A percentile compares a stretch with the other conserved stretches of the same genome.
phyloP scores from a whole-genome alignment of 2,888 invertebrate species.

The Meta bourneti region DNA sequence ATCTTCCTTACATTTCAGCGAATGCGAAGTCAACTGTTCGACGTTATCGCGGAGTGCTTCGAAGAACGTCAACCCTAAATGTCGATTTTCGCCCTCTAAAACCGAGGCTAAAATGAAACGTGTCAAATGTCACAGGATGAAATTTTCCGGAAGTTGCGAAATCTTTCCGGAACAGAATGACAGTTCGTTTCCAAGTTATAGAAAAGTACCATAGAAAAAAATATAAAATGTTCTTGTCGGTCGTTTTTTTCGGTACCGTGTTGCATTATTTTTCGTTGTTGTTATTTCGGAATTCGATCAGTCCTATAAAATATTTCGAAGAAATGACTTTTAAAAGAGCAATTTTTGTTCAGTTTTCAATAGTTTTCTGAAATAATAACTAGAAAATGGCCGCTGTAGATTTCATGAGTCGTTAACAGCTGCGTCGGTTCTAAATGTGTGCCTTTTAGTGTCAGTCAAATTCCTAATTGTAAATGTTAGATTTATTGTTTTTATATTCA shows the following conservation, averaged over 20 bases:
- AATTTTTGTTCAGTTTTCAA: background rate
- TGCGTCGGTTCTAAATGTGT: too few relatives aligned
- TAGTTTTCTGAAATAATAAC: background rate
- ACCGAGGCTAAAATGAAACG: conserved; percentile 27
- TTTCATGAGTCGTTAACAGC: too few relatives aligned
- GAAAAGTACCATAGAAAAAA: background rate
- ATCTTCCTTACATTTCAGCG: background rate
- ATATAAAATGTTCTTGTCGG: background rate
- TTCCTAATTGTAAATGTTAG: too few relatives aligned
- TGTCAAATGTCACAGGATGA: conserved; percentile 38
- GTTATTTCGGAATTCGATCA: background rate
- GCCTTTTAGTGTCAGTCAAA: too few relatives aligned
- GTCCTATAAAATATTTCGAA: conserved; percentile 19
- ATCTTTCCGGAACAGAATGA: conserved; percentile 11
- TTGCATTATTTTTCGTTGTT: background rate
- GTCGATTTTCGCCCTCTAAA: conserved; percentile 16
- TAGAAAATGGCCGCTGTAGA: background rate
- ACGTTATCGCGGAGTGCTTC: background rate
- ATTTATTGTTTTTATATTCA: too few relatives aligned
- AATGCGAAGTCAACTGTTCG: background rate
- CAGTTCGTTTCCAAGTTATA: conserved; percentile 11
- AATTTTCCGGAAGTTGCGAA: conserved; percentile 30
- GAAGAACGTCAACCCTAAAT: background rate
- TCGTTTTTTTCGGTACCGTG: background rate
- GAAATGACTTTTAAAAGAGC: background rate